Evolutionary conservation across 1,140 invertebrate genomes (phyloP).

Genomic region (Platyscapa corneri): DNA sequence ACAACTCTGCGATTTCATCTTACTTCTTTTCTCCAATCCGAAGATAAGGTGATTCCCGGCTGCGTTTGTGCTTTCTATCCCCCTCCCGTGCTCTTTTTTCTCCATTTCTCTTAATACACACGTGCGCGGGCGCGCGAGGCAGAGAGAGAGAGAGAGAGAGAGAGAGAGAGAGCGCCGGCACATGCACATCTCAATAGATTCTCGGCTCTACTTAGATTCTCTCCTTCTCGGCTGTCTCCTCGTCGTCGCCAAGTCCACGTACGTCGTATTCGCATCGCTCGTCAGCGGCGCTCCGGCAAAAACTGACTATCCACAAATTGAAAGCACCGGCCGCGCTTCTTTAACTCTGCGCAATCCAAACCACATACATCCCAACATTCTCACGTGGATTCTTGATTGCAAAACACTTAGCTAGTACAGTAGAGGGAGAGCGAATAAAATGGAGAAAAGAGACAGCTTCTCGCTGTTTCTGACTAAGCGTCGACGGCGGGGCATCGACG

Average conservation of each 20-base stretch:
- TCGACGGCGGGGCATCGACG: too few species aligned
- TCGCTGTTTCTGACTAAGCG: background rate
- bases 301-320: slow-evolving; percentile 69
- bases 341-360: background rate
- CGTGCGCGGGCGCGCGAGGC: background rate
- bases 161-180: too few species aligned
- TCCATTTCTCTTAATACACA: background rate
- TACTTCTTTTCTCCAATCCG: background rate
- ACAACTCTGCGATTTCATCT: background rate
- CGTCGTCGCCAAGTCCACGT: background rate
- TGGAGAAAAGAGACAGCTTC: background rate
- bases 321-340: slow-evolving; percentile 57
- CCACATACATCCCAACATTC: slow-evolving; percentile 57
- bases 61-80: background rate
- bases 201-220: background rate
- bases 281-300: slow-evolving; percentile 54
- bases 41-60: background rate
- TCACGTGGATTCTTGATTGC: slow-evolving; percentile 66
- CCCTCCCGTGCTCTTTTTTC: too few species aligned
- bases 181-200: background rate
- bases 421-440: slow-evolving; percentile 8
- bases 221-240: background rate
- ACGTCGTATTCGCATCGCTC: background rate
- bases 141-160: too few species aligned
- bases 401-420: slow-evolving; percentile 64